Percentiles rank a stretch among this genome's conserved stretches.
phyloP scores from a whole-genome alignment of 2,797 vertebrate genomes.

The Myoxocephalus aenaeus region DNA sequence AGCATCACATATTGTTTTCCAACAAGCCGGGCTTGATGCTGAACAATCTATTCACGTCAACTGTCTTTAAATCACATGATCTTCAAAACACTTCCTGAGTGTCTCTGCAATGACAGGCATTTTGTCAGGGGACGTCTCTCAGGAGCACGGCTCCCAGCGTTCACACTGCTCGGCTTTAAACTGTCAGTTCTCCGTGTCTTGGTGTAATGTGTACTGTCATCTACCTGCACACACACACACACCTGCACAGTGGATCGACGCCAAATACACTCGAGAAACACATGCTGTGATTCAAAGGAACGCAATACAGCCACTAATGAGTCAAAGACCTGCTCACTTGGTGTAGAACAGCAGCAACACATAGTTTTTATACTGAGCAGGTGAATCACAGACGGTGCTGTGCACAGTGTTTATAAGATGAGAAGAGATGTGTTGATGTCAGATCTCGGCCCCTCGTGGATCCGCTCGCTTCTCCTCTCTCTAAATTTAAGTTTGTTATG shows the following conservation, averaged over 20 bases:
- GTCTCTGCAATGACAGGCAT: conserved; percentile 30
- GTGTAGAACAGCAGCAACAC: background rate
- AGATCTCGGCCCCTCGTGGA: background rate
- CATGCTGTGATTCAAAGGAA: background rate
- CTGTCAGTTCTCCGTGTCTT: conserved; percentile 21
- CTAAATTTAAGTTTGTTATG: background rate
- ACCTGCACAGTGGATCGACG: background rate
- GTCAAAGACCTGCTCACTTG: background rate
- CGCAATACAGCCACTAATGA: background rate
- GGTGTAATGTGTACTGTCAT: conserved; percentile 18
- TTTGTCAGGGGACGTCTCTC: conserved; percentile 48
- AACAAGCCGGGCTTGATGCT: conserved; percentile 5
- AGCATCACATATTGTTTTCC: conserved; percentile 12
- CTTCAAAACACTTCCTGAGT: conserved; percentile 26
- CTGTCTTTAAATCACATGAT: conserved; percentile 46
- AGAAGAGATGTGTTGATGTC: background rate
- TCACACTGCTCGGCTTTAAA: conserved; percentile 18
- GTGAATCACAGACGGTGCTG: background rate
- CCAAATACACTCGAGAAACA: background rate
- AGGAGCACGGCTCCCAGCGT: conserved; percentile 14
- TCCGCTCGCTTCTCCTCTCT: background rate
- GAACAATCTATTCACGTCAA: conserved; percentile 32
- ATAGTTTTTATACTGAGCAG: background rate
- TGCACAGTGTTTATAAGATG: background rate
- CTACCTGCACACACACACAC: background rate